Evolutionary conservation across 92 coral and sea anemone genomes (phyloP).

Genomic region (Phenganax marumi): DNA sequence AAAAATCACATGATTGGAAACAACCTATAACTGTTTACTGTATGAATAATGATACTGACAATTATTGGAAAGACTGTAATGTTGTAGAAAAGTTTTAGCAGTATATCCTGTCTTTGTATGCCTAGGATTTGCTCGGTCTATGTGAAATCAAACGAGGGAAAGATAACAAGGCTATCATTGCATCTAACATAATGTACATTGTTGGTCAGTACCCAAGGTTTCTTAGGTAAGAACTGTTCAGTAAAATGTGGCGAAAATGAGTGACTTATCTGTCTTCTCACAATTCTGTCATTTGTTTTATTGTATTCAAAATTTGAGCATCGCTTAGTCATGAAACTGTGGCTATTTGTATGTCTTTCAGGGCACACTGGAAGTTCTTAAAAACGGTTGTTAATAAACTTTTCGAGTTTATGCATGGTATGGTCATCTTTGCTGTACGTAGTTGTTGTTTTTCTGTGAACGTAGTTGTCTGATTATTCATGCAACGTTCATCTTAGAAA

Average conservation of each 20-base stretch:
- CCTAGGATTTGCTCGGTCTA: slow-evolving; percentile 87
- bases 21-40: too few species aligned
- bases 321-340: too few species aligned
- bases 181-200: slow-evolving; percentile 97
- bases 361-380: slow-evolving; percentile 98
- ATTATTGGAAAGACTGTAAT: too few species aligned
- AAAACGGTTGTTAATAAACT: slow-evolving; percentile 97
- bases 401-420: slow-evolving; percentile 99
- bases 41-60: too few species aligned
- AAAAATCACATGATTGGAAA: too few species aligned
- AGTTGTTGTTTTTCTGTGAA: neutral
- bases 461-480: neutral
- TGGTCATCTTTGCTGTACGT: neutral
- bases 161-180: slow-evolving; percentile 98
- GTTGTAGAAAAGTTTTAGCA: neutral
- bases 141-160: slow-evolving; percentile 99
- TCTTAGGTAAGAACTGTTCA: slow-evolving; percentile 61
- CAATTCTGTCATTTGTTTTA: neutral
- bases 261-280: neutral
- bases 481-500: slow-evolving; percentile 60
- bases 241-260: neutral
- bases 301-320: too few species aligned
- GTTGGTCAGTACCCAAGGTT: slow-evolving; percentile 99
- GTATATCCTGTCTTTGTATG: slow-evolving; percentile 20
- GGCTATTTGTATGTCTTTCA: neutral